These are phyloP conservation scores for Zaprionus gabonicus DNA, from an alignment of 1,140 invertebrate genomes.

Conservation along the genomic window DNA sequence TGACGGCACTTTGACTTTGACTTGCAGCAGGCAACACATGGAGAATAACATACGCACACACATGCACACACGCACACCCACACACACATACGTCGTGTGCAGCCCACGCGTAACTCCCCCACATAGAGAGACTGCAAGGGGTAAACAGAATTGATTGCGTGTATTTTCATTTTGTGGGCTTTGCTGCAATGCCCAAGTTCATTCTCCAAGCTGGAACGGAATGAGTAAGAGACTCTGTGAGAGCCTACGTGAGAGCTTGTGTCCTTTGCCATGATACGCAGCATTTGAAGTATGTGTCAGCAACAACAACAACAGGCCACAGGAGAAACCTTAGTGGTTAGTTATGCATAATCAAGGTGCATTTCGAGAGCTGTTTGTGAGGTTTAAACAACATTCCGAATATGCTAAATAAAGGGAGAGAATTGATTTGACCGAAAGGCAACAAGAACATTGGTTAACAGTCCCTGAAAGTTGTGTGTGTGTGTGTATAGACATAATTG, in stretches of 20 bases:
- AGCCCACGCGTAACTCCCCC: constrained; percentile 3
- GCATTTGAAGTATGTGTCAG: constrained; percentile 49
- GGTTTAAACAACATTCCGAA: not conserved
- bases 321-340: constrained; percentile 18
- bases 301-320: constrained; percentile 26
- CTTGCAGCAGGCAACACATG: constrained; percentile 6
- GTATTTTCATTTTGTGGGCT: constrained; percentile 59
- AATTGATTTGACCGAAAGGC: constrained; percentile 13
- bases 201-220: constrained; percentile 51
- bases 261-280: constrained; percentile 54
- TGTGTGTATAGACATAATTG: constrained; percentile 2
- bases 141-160: constrained; percentile 79
- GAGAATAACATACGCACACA: not conserved
- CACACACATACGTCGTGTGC: not conserved
- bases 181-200: constrained; percentile 43
- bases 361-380: not conserved
- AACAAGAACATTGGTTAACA: not conserved
- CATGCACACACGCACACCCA: constrained; percentile 15
- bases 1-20: constrained; percentile 47
- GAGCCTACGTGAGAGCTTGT: not conserved
- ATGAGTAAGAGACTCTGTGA: not conserved
- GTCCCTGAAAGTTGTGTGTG: not conserved
- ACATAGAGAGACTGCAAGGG: constrained; percentile 44
- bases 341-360: not conserved
- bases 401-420: not conserved